Evolutionary conservation across 2,797 vertebrate genomes (phyloP).

Genomic region (Leptodactylus fallax): DNA sequence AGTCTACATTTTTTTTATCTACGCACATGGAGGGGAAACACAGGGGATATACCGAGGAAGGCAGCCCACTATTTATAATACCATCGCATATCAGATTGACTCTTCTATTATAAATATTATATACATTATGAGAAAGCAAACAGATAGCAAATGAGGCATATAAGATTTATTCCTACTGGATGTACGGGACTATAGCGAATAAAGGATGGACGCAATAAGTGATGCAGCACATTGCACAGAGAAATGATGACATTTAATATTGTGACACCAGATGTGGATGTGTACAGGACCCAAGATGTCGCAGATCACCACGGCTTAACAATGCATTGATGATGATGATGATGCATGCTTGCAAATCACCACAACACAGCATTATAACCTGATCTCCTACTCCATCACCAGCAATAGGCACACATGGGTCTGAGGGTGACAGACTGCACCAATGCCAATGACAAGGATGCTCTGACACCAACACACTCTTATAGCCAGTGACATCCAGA

Average conservation of each 20-base stretch:
- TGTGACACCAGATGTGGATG: not conserved
- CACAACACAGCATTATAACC: conserved; percentile 22
- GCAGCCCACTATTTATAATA: not conserved
- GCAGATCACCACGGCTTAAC: conserved; percentile 42
- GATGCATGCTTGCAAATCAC: conserved; percentile 24
- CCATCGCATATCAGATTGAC: not conserved
- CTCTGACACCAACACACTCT: conserved; percentile 11
- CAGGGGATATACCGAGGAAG: not conserved
- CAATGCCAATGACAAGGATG: conserved; percentile 38
- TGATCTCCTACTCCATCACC: not conserved
- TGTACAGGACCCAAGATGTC: not conserved
- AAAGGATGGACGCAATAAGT: not conserved
- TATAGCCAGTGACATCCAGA: conserved; percentile 15
- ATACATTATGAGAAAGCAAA: not conserved
- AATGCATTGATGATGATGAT: conserved; percentile 33
- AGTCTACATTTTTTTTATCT: conserved; percentile 8
- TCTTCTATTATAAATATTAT: not conserved
- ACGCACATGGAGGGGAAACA: conserved; percentile 34
- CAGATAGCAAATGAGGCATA: not conserved
- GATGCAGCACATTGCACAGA: not conserved
- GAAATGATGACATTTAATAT: not conserved
- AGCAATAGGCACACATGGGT: not conserved
- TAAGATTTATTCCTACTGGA: too few relatives aligned
- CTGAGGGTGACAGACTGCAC: conserved; percentile 25
- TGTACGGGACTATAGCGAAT: not conserved